Base-by-base conservation (phyloP, 2,797 vertebrate species). In the Peromyscus aztecus region DNA sequence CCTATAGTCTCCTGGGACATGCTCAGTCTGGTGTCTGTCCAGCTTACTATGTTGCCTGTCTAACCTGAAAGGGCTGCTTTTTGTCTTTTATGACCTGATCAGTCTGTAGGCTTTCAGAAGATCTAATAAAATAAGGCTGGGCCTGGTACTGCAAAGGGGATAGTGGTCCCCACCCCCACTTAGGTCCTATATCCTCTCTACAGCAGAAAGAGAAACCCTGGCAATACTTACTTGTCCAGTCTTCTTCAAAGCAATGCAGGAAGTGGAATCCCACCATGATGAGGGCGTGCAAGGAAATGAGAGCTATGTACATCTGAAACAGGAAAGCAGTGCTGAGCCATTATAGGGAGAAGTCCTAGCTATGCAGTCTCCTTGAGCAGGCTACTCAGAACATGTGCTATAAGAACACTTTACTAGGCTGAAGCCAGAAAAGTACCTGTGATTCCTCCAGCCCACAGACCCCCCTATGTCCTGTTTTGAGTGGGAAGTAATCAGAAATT, bases 261-360 rank as follows among this genome's bases (percentile, higher is more conserved):
- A 99, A 99, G 98, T 99, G 99, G 98, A 99, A 99, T 95, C 99
- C 99, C 98, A 99, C 99, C 99, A 99, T 99, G 97, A 99, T 83
- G 84, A 99, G 99, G 52, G 99, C 98, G 96, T 99, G 99, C 97
- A 99, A 98, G 91, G 99, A 99, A 98, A 99, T 99, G 98, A 99
- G 99, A 95, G 99, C 99, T 98, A 99, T 99, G 99, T 99, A 99
- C 99, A 99, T 99, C 99, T 99, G 99, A 96, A 99, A 98, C 75
- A 97, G 95, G 90, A 95, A 73, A 92, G 73, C 85, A 75, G 92
- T 29, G 88, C 65, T 71, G 65, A 84, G 2, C 86, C 82, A 52
- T 1, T 71, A 77, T 43, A 19, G 88, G 71, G 86, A 71, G 61
- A 43, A 21, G 55, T 27, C 29, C 71, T 29, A 69, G 24, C n/a